These are phyloP conservation scores for Pelmatolapia mariae DNA, from an alignment of 2,113 vertebrate species.

Conservation along the genomic window DNA sequence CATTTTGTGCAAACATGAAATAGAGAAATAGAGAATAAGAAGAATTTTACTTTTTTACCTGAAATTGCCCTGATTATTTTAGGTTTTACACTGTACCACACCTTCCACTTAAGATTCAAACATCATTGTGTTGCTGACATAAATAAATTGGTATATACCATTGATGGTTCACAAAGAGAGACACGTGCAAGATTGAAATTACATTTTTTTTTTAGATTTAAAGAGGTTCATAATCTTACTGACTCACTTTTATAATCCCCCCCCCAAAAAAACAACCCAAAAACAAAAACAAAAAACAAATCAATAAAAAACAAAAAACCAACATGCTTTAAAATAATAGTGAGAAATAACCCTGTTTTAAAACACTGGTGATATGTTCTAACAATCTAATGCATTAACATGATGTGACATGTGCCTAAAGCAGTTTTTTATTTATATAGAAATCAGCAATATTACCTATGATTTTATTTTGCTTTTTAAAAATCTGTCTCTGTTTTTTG, in stretches of 20 bases:
- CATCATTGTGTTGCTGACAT: not conserved
- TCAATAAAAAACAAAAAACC: not conserved
- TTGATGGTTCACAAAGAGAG: not conserved
- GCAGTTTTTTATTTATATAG: not conserved
- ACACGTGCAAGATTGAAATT: not conserved
- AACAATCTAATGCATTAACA: not conserved
- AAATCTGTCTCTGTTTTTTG: not conserved
- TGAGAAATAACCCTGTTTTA: not conserved
- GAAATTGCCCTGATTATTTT: not conserved
- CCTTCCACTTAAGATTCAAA: not conserved
- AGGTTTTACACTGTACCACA: not conserved
- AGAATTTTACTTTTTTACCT: not conserved
- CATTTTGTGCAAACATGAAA: not conserved
- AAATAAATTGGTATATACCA: not conserved
- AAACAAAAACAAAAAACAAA: not conserved
- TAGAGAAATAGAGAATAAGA: accelerated
- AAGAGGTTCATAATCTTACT: not conserved
- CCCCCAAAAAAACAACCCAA: not conserved
- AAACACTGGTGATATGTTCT: not conserved
- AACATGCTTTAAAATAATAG: not conserved
- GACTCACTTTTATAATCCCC: not conserved
- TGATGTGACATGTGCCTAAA: not conserved
- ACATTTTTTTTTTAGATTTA: accelerated
- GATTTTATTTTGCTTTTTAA: not conserved
- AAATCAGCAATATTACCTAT: not conserved